These are phyloP conservation scores for Botia almorhae DNA, from an alignment of 2,797 vertebrate species.

Conservation along the genomic window DNA sequence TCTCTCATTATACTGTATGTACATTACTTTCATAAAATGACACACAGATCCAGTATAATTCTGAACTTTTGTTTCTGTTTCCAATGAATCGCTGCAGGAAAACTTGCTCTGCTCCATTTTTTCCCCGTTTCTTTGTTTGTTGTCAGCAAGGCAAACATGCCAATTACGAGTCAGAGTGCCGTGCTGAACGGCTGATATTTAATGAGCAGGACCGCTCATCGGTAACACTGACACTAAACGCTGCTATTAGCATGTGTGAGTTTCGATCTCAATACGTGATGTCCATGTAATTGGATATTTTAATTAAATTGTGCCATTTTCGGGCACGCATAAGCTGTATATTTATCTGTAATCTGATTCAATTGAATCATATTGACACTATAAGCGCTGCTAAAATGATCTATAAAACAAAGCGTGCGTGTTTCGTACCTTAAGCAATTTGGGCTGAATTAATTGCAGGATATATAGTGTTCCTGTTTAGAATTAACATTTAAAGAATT, in stretches of 20 bases:
- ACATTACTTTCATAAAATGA: not conserved
- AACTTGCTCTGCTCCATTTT: not conserved
- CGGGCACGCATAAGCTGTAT: too few species aligned
- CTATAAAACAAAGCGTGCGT: too few species aligned
- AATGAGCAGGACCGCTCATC: not conserved
- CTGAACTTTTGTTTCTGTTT: not conserved
- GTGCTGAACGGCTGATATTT: not conserved
- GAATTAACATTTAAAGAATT: too few species aligned
- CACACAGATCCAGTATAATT: not conserved
- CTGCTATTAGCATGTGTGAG: too few species aligned
- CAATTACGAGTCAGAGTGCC: not conserved
- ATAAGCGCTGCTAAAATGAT: too few species aligned
- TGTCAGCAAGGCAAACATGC: not conserved
- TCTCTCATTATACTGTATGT: not conserved
- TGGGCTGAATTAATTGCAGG: too few species aligned
- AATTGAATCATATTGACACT: too few species aligned
- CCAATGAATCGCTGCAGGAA: not conserved
- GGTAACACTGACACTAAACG: not conserved
- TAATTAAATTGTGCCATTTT: not conserved
- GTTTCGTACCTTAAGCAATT: too few species aligned
- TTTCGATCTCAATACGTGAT: not conserved
- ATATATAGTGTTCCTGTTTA: too few species aligned
- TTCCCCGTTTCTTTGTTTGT: not conserved
- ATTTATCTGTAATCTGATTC: too few species aligned
- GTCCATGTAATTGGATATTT: not conserved